These are phyloP conservation scores for Leptinotarsa juncta DNA, from an alignment of 2,888 invertebrate species.

Conservation along the genomic window DNA sequence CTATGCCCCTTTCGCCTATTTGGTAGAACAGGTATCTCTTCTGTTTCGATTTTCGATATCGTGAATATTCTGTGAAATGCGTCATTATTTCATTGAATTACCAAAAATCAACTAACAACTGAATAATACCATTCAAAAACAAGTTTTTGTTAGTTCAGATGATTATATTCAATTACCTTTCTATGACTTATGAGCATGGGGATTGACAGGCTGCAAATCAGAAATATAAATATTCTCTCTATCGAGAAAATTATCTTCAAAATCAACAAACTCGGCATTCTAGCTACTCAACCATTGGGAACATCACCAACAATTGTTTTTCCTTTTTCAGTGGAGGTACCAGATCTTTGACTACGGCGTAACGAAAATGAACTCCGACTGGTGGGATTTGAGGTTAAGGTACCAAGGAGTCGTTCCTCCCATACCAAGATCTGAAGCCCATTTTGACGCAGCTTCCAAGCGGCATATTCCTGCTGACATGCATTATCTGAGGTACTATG, in stretches of 20 bases:
- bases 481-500: conserved; percentile 81
- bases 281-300: neutral
- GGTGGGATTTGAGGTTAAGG: conserved; percentile 81
- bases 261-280: neutral
- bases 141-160: no score
- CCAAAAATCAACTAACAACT: no score
- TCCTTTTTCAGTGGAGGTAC: conserved; percentile 78
- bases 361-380: conserved; percentile 76
- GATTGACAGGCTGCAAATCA: no score
- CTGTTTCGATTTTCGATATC: no score
- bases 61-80: no score
- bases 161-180: no score
- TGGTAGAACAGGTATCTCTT: conserved; percentile 77
- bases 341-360: conserved; percentile 81
- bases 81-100: no score
- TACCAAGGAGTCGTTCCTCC: conserved; percentile 84
- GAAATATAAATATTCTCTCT: no score
- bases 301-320: neutral
- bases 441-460: conserved; percentile 88
- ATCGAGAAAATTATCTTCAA: no score
- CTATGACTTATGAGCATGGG: no score
- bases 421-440: conserved; percentile 74
- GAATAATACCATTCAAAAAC: no score
- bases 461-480: conserved; percentile 84
- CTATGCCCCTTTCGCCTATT: conserved; percentile 82